phyloP scores from a whole-genome alignment of 2,113 vertebrate species.

The Dasyurus viverrinus region DNA sequence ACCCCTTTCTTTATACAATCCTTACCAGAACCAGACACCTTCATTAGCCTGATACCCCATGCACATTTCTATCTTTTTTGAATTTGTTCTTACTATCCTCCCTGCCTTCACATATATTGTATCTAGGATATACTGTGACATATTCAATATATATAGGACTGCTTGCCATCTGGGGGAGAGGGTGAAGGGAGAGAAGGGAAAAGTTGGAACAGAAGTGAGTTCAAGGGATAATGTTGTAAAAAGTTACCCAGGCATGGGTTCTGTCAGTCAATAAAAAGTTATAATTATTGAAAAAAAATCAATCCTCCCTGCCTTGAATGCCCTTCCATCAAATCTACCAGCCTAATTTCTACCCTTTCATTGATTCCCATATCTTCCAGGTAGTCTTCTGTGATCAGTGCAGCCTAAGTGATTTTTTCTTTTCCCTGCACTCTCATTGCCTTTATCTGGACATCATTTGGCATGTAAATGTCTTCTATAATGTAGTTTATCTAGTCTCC shows the following conservation, averaged over 20 bases:
- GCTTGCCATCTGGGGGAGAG: too few species aligned
- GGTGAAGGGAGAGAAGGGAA: too few species aligned
- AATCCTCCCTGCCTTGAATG: not conserved
- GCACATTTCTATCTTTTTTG: not conserved
- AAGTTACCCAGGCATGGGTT: too few species aligned
- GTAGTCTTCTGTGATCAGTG: not conserved
- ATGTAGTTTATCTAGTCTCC: not conserved
- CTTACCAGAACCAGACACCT: not conserved
- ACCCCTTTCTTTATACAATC: not conserved
- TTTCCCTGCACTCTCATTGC: not conserved
- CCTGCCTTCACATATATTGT: not conserved
- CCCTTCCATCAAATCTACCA: not conserved
- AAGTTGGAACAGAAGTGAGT: too few species aligned
- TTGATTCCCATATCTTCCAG: not conserved
- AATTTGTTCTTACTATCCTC: not conserved
- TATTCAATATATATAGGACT: too few species aligned
- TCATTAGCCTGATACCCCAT: not conserved
- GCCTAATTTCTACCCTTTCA: not conserved
- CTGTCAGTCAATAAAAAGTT: too few species aligned
- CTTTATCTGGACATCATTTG: not conserved
- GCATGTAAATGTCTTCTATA: not conserved
- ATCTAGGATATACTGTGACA: too few species aligned
- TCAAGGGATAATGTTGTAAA: too few species aligned
- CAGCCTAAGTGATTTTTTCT: not conserved
- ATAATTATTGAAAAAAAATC: too few species aligned